Evolutionary conservation across 1,140 invertebrate species (phyloP), one percentile per base, ranked within the genome.

Genomic region (Polypedilum pembai): DNA sequence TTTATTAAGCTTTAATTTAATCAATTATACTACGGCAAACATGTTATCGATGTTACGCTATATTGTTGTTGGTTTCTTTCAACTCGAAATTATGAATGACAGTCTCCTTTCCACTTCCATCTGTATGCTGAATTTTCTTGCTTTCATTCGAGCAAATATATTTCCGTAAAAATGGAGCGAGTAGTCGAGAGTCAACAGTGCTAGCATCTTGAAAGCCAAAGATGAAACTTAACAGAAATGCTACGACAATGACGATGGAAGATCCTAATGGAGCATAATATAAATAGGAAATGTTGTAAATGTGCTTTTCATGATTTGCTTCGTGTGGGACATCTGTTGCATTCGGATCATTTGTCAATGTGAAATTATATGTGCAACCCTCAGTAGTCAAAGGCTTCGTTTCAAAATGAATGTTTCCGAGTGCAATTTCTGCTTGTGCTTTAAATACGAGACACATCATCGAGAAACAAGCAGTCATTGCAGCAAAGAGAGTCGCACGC

Each of bases 371-470:
- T 0, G 83, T 83, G 77, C 91, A 93, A 3, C 88, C 90, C 20
- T 86, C 86, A 0, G 85, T 86, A 1, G 84, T 87, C 0, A 89
- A 82, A 0, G 86, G 85, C 81, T 89, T 89, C 66, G 83, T 84
- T 0, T 85, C 80, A 75, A 86, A 86, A 15, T 82, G 83, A 4
- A 89, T 85, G 76, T 83, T 83, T 4, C 87, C 88, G 40, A 80
- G 83, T 0, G 87, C 85, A 4, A 90, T 88, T 0, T 88, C 87
- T 33, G 91, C 77, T 78, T 93, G 89, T 0, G 90, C 88, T 0
- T 90, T 89, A 20, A 94, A 80, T 65, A 89, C 91, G 73, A 95
- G 86, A 90, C 91, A 94, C 0, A 89, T 85, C 85, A 92, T 90
- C 8, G 90, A 83, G 8, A 84, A 79, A 5, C 94, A 82, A 1